Base-by-base conservation (phyloP, 2,888 invertebrate species). In the Calephelis perditalis region DNA sequence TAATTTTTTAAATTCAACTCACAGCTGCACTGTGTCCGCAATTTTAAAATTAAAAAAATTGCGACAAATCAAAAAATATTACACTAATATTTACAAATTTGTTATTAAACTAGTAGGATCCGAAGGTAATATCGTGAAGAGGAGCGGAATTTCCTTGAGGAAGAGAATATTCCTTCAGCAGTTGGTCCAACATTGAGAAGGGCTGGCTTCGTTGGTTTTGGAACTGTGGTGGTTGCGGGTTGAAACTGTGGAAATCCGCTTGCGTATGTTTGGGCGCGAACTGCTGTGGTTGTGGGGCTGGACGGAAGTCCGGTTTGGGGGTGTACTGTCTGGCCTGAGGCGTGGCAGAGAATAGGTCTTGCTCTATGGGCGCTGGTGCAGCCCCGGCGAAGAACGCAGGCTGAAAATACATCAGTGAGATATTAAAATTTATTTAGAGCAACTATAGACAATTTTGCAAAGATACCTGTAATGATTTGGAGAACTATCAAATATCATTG, bases 121-220 rank as follows among this genome's bases (percentile, higher is more conserved):
- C 96, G 77, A 96, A 96, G 63, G 95, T 94, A 80, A 96, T 96
- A 74, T 96, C 96, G 74, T 96, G 96, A 46, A 95, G 87, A 0
- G 96, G 93, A 0, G 95, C 91, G 8, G 93, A 91, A 37, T 93
- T 93, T 7, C 91, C 92, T 68, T 93, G 91, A 0, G 96, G 96
- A 57, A 96, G 81, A 10, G 95, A 94, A 75, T 95, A 96, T 72
- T 96, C 96, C 75, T 95, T 94, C 58, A 96, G 93, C 58, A 96
- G 92, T 75, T 96, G 95, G 76, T 96, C 96, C 56, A 96, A 88
- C 80, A 96, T 91, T 60, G 82, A 91, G 79, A 76, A 91, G 56
- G 73, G 77, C 59, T 82, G 83, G 45, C 69, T 67, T 63, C 72
- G 72, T 3, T 75, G 72, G 62, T 81, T 77, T 60, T 76, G 73